Conservation (phyloP, 1,140 invertebrate species). For the Oscheius sp. region DNA sequence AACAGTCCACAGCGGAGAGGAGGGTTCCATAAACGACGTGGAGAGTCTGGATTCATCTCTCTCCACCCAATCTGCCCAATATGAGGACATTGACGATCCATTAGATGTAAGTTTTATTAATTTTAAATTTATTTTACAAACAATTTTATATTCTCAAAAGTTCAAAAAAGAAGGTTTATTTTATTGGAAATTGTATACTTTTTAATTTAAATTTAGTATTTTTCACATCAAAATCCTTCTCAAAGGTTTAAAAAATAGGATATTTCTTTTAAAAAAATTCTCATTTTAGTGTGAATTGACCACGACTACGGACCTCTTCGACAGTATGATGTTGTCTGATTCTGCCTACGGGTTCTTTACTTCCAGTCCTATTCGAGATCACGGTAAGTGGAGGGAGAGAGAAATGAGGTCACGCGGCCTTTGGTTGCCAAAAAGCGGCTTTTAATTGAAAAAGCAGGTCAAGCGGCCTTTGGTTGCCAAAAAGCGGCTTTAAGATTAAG, state of each 20-base stretch:
- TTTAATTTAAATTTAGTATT: not conserved
- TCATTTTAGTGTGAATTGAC: too few relatives aligned
- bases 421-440: too few relatives aligned
- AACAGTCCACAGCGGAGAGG: conserved; percentile 22
- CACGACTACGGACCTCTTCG: not conserved
- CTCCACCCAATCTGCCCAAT: conserved; percentile 15
- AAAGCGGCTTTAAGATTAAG: not conserved
- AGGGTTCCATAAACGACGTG: conserved; percentile 25
- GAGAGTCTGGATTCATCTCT: conserved; percentile 36
- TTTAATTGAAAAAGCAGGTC: too few relatives aligned
- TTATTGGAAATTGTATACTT: not conserved
- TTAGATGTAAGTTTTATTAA: conserved; percentile 18
- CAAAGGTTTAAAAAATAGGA: too few relatives aligned
- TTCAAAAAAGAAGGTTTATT: not conserved
- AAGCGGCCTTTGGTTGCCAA: not conserved
- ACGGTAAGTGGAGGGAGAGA: too few relatives aligned
- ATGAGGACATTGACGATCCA: conserved; percentile 36
- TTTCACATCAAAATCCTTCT: too few relatives aligned
- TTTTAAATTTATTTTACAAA: not conserved
- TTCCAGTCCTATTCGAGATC: not conserved
- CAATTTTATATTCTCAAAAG: not conserved
- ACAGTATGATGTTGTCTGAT: conserved; percentile 2
- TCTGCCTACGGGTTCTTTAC: conserved; percentile 2
- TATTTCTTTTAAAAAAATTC: too few relatives aligned
- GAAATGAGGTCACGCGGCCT: too few relatives aligned